Conservation (phyloP, 2,113 vertebrate genomes). For the Arizona elegans region DNA sequence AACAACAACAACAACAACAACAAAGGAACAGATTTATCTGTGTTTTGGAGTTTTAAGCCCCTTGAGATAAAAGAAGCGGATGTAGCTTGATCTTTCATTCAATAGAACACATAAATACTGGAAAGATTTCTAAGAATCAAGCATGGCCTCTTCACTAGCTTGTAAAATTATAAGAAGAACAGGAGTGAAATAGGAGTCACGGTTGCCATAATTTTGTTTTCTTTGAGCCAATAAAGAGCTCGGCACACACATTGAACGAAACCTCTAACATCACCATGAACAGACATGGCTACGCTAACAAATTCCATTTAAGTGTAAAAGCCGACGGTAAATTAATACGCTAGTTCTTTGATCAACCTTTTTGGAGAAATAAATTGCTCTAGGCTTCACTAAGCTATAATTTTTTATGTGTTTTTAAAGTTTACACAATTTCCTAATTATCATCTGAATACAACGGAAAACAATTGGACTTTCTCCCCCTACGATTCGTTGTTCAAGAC, state of each 20-base stretch:
- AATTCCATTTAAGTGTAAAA: background rate
- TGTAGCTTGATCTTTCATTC: background rate
- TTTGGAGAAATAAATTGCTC: background rate
- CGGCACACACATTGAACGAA: background rate
- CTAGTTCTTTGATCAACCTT: background rate
- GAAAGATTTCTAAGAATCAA: background rate
- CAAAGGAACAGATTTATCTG: background rate
- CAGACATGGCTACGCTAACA: too few species aligned
- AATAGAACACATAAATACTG: background rate
- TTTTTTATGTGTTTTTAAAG: background rate
- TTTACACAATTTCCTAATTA: background rate
- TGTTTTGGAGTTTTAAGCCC: background rate
- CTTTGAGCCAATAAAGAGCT: background rate
- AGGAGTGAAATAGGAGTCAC: background rate
- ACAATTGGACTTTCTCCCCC: background rate
- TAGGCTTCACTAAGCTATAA: background rate
- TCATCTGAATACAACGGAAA: background rate
- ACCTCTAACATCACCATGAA: background rate
- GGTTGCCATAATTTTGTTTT: background rate
- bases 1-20: too few species aligned
- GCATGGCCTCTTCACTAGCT: background rate
- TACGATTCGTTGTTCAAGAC: background rate
- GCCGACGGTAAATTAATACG: background rate
- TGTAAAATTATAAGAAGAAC: background rate
- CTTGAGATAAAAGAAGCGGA: background rate